phyloP scores from a whole-genome alignment of 2,888 invertebrate genomes.

The Phaonia tiefii region DNA sequence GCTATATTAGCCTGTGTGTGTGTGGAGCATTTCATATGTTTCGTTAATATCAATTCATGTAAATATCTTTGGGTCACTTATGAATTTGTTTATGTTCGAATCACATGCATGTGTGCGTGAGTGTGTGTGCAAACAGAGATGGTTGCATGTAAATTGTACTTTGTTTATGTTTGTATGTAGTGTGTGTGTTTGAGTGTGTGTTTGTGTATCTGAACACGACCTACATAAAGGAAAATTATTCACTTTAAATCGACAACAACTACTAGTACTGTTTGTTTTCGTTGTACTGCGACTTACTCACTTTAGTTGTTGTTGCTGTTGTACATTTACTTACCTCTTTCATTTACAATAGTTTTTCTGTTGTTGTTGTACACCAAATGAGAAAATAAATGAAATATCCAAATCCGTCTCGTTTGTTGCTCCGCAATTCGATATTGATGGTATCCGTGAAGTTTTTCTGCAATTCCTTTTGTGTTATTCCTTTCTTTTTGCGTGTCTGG shows the following conservation, averaged over 20 bases:
- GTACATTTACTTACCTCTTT: conserved; percentile 64
- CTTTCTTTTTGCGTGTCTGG: neutral
- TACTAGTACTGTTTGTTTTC: too few relatives aligned
- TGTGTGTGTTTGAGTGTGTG: conserved; percentile 1
- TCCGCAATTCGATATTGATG: too few relatives aligned
- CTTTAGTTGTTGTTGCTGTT: neutral
- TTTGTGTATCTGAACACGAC: conserved; percentile 52
- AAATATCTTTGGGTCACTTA: conserved; percentile 13
- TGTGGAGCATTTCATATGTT: conserved; percentile 23
- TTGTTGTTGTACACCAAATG: conserved; percentile 51
- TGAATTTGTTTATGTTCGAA: neutral
- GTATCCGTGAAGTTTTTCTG: conserved; percentile 32
- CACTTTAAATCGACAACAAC: conserved; percentile 46
- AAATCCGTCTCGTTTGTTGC: too few relatives aligned
- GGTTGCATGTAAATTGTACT: neutral
- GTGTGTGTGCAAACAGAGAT: neutral
- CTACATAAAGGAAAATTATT: conserved; percentile 67
- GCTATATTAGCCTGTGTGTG: too few relatives aligned
- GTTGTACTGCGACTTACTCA: conserved; percentile 6
- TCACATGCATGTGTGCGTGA: conserved; percentile 31
- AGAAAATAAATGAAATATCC: conserved; percentile 27
- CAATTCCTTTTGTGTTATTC: neutral
- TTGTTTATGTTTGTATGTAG: neutral
- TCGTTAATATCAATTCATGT: conserved; percentile 27
- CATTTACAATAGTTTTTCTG: conserved; percentile 65